Conservation (phyloP, 2,113 vertebrate genomes). For the Ailuropoda melanoleuca region DNA sequence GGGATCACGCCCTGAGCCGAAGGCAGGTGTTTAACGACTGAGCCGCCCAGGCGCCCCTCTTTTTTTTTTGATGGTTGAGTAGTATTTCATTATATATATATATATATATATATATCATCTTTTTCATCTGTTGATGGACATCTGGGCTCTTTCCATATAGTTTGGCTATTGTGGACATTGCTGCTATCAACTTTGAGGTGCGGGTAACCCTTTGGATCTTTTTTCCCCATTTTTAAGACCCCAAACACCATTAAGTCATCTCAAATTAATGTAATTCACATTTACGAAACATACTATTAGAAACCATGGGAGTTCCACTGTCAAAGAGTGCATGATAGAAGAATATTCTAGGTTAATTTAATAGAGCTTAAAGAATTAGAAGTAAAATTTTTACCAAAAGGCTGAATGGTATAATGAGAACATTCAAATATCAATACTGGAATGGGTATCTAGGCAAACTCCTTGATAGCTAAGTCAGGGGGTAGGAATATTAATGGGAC, state of each 20-base stretch:
- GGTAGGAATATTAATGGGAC: background rate
- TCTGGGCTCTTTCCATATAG: background rate
- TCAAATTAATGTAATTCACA: constrained; percentile 21
- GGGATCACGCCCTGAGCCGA: no score
- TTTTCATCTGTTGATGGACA: background rate
- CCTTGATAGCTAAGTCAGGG: background rate
- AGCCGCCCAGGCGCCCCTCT: no score
- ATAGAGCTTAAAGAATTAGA: background rate
- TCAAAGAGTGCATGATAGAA: background rate
- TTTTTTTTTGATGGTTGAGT: background rate
- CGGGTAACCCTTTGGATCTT: background rate
- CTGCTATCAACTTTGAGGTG: background rate
- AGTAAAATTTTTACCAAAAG: constrained; percentile 19
- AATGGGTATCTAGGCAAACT: background rate
- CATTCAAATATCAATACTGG: background rate
- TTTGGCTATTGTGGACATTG: background rate
- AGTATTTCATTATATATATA: background rate
- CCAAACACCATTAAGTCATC: constrained; percentile 27
- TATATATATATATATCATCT: no score
- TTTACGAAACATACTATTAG: background rate
- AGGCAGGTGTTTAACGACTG: no score
- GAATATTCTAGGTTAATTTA: constrained; percentile 26
- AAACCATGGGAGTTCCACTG: background rate
- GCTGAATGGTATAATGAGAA: background rate
- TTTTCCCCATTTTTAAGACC: constrained; percentile 10